Percentiles rank a stretch among this genome's conserved stretches.
phyloP scores from a whole-genome alignment of 1,140 invertebrate genomes.

The Ephestia elutella region DNA sequence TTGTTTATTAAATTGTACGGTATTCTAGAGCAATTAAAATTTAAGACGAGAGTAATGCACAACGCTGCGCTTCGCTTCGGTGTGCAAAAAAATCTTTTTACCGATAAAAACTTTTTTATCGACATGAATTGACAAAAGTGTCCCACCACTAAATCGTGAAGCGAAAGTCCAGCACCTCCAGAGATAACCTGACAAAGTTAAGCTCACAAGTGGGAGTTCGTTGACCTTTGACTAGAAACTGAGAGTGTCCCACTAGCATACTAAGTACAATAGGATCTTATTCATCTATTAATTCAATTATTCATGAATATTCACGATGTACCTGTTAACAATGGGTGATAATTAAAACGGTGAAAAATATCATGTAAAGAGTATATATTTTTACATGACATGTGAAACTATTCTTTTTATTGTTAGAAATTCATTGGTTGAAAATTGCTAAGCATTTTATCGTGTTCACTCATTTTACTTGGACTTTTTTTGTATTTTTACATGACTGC shows the following conservation, averaged over 20 bases:
- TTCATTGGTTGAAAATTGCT: too few relatives aligned
- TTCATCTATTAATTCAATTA: background rate
- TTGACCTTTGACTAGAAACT: conserved; percentile 7
- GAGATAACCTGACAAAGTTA: conserved; percentile 2
- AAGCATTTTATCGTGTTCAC: too few relatives aligned
- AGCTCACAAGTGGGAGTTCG: conserved; percentile 4
- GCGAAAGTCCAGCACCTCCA: conserved; percentile 40
- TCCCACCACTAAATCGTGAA: conserved; percentile 33
- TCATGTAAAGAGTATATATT: background rate
- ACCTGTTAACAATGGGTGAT: background rate
- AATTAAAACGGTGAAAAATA: background rate
- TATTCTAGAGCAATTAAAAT: too few relatives aligned
- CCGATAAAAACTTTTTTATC: background rate
- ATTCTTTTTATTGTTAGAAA: too few relatives aligned
- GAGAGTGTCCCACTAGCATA: conserved; percentile 8
- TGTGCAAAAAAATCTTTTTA: too few relatives aligned
- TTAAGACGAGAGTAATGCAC: too few relatives aligned
- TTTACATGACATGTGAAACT: background rate
- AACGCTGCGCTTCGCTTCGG: too few relatives aligned
- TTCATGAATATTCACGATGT: conserved; percentile 4
- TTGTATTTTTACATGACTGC: too few relatives aligned
- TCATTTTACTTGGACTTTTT: too few relatives aligned
- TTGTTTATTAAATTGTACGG: too few relatives aligned
- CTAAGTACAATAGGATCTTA: background rate
- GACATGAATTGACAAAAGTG: conserved; percentile 10